These are phyloP conservation scores for Callipepla squamata DNA, from an alignment of 2,113 vertebrate genomes.

Conservation along the genomic window DNA sequence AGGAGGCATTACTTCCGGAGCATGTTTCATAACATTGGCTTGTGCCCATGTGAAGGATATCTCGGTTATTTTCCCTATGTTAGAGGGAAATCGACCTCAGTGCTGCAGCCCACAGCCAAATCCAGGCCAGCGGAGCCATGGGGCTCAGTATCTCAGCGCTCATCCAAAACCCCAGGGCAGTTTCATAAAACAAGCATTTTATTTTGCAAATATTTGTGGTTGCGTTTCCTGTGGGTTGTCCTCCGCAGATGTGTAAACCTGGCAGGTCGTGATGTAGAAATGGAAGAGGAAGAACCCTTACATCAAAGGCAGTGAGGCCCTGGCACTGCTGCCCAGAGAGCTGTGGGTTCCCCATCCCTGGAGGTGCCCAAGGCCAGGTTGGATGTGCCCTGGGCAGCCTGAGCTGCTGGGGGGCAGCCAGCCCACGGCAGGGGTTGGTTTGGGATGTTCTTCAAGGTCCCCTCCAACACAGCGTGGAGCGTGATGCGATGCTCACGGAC, in stretches of 20 bases:
- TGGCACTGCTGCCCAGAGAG: neutral
- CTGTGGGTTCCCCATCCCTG: neutral
- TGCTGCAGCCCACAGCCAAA: rapidly evolving
- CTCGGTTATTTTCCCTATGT: neutral
- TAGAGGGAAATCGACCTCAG: neutral
- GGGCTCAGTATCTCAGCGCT: neutral
- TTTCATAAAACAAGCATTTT: neutral
- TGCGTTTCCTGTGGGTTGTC: neutral
- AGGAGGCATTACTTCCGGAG: too few relatives aligned
- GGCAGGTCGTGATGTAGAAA: rapidly evolving
- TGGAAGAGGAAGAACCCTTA: neutral
- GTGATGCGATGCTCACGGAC: neutral
- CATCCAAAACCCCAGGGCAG: neutral
- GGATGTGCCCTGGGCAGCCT: neutral
- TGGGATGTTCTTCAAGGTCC: neutral
- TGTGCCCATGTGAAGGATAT: neutral
- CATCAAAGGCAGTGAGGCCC: neutral
- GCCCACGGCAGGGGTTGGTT: neutral
- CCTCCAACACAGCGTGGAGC: neutral
- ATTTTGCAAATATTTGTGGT: rapidly evolving
- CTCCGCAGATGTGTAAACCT: neutral
- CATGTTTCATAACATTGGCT: neutral
- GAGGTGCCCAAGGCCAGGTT: neutral
- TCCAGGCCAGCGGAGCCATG: rapidly evolving
- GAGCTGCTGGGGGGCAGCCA: neutral